A percentile compares a stretch with the other conserved stretches of the same genome.
These are phyloP conservation scores for Biston stratarius DNA, from an alignment of 2,888 invertebrate genomes.

Conservation along the genomic window DNA sequence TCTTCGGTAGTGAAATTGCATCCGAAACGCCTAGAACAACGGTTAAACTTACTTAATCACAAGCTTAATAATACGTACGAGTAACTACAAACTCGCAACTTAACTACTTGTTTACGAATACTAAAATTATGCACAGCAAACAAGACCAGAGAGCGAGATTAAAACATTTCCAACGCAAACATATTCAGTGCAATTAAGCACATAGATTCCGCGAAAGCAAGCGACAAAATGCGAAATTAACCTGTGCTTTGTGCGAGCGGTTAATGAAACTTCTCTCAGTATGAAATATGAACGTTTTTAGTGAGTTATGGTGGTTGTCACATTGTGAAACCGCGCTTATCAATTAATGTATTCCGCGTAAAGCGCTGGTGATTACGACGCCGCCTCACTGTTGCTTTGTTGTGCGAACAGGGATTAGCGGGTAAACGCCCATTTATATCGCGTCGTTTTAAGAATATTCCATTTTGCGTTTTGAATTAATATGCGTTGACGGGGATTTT, in stretches of 20 bases:
- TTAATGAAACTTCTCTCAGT: constrained; percentile 64
- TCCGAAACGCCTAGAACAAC: constrained; percentile 22
- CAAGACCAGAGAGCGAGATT: constrained; percentile 44
- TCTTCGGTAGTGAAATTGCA: constrained; percentile 17
- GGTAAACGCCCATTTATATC: constrained; percentile 52
- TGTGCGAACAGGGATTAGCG: constrained; percentile 56
- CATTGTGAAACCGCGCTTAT: constrained; percentile 65
- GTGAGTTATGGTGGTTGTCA: constrained; percentile 70
- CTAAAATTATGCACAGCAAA: constrained; percentile 46
- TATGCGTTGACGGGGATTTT: constrained; percentile 20
- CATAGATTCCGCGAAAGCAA: constrained; percentile 39
- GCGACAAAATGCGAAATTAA: constrained; percentile 48
- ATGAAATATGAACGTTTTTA: constrained; percentile 67
- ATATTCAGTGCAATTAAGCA: constrained; percentile 47
- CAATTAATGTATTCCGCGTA: constrained; percentile 74
- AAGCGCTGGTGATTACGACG: constrained; percentile 52
- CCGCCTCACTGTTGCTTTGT: constrained; percentile 42
- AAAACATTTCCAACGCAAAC: constrained; percentile 48
- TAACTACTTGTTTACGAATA: constrained; percentile 36
- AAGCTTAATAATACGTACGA: constrained; percentile 31
- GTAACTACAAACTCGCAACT: constrained; percentile 32
- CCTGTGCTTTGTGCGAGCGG: constrained; percentile 51
- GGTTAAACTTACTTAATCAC: constrained; percentile 29
- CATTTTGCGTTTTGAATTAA: constrained; percentile 38
- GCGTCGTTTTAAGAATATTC: constrained; percentile 54